Evolutionary conservation across 2,113 vertebrate genomes (phyloP).

Genomic region (human (Homo sapiens)): GRCh38 chr1:184400001-184400500

Average conservation of each 20-base stretch:
- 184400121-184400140: neutral
- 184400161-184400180: neutral
- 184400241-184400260: neutral
- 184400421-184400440: neutral
- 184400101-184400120: neutral
- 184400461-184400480: neutral
- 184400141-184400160: neutral
- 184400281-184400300: neutral
- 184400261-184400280: neutral
- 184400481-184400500: neutral
- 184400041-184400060: neutral
- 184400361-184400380: neutral
- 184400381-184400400: neutral
- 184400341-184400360: neutral
- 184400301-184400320: neutral
- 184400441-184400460: neutral
- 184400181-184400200: neutral
- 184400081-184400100: slow-evolving; percentile 23
- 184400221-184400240: neutral
- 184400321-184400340: neutral
- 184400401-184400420: neutral
- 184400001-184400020: neutral
- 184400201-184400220: slow-evolving; percentile 15
- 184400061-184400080: neutral
- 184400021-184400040: neutral